A percentile compares a stretch with the other conserved stretches of the same genome.
phyloP scores from a whole-genome alignment of 2,797 vertebrate genomes.

The Anguilla anguilla region DNA sequence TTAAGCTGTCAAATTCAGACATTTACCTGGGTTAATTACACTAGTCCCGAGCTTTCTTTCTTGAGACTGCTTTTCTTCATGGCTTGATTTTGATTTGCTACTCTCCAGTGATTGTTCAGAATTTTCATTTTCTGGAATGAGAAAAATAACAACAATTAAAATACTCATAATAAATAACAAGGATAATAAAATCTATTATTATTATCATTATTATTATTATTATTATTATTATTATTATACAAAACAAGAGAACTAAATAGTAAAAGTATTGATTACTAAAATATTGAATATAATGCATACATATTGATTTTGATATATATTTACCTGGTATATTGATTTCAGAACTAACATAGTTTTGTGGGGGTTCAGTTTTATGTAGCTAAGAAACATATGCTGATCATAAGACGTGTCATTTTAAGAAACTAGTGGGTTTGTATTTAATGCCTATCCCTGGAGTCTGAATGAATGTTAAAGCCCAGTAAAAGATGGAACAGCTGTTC shows the following conservation, averaged over 20 bases:
- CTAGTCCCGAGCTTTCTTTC: constrained; percentile 61
- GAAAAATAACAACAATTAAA: constrained; percentile 33
- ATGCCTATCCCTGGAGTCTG: neutral
- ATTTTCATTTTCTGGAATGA: constrained; percentile 83
- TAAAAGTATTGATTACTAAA: neutral
- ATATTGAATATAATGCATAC: neutral
- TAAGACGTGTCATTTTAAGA: neutral
- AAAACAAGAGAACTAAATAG: neutral
- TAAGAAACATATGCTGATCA: neutral
- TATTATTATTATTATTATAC: neutral
- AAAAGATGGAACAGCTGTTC: neutral
- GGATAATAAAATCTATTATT: neutral
- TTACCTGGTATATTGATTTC: neutral
- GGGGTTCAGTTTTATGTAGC: neutral
- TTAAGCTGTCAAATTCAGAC: neutral
- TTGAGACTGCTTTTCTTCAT: constrained; percentile 74
- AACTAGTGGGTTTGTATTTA: neutral
- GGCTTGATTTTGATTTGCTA: constrained; percentile 82
- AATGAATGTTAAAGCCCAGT: neutral
- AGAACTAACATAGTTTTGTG: neutral
- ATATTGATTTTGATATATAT: neutral
- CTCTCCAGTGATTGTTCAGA: constrained; percentile 82
- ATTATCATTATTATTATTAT: neutral
- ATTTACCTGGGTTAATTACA: constrained; percentile 3
- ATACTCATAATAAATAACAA: neutral